phyloP scores from a whole-genome alignment of 2,888 invertebrate genomes.

The Hesperia comma region DNA sequence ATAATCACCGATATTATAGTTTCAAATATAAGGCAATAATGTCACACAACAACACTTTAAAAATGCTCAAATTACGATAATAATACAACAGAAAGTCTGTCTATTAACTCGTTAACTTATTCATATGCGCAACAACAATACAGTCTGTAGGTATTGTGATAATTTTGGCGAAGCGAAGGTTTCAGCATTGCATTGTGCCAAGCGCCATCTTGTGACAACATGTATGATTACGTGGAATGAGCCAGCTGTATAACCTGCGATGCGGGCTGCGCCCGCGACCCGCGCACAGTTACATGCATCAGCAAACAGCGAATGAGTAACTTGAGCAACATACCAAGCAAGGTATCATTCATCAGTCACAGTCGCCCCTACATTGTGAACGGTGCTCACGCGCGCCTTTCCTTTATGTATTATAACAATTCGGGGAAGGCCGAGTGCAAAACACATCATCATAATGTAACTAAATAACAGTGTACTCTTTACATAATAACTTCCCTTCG shows the following conservation, averaged over 20 bases:
- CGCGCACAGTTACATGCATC: conserved; percentile 55
- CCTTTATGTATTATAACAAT: conserved; percentile 58
- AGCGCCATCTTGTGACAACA: conserved; percentile 53
- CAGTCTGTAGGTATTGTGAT: neutral
- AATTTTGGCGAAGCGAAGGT: conserved; percentile 11
- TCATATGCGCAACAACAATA: neutral
- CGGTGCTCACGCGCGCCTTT: conserved; percentile 63
- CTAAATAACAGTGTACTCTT: conserved; percentile 65
- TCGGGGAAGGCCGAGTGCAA: conserved; percentile 67
- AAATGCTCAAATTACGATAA: no score
- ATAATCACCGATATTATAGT: no score
- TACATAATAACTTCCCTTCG: conserved; percentile 68
- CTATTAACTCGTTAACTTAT: neutral
- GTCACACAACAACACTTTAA: no score
- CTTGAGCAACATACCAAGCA: conserved; percentile 59
- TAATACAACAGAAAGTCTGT: no score
- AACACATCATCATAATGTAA: conserved; percentile 79
- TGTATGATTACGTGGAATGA: conserved; percentile 37
- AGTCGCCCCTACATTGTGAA: conserved; percentile 62
- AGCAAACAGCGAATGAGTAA: conserved; percentile 57
- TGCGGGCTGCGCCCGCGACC: conserved; percentile 46
- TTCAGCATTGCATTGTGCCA: conserved; percentile 22
- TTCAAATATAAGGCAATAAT: no score
- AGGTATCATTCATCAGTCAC: conserved; percentile 61
- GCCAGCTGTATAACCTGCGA: conserved; percentile 45